These are phyloP conservation scores for Diglossa cyanea DNA, from an alignment of 2,797 vertebrate species.

Conservation along the genomic window DNA sequence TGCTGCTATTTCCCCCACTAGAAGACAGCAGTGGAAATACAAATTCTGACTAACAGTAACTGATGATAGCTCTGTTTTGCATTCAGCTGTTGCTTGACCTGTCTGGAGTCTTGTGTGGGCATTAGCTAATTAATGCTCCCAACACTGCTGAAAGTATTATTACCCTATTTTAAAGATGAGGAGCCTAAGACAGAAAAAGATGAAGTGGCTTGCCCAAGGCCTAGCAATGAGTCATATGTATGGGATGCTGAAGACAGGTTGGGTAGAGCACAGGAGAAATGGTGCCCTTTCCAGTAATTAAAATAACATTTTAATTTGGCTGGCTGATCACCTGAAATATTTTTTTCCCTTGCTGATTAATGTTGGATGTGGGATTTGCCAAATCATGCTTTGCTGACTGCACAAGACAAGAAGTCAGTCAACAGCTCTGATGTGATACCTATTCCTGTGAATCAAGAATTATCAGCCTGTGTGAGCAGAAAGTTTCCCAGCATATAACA, in stretches of 20 bases:
- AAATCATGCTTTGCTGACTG: background rate
- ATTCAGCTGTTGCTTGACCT: conserved; percentile 21
- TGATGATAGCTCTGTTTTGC: conserved; percentile 27
- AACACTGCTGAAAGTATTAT: conserved; percentile 27
- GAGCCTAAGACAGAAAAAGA: conserved; percentile 30
- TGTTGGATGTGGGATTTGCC: background rate
- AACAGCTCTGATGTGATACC: background rate
- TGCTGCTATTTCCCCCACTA: background rate
- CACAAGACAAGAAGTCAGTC: background rate
- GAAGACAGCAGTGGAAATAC: conserved; percentile 11
- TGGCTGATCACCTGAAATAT: background rate
- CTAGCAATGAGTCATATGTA: conserved; percentile 40
- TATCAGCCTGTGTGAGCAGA: background rate
- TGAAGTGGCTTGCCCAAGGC: conserved; percentile 43
- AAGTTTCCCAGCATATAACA: background rate
- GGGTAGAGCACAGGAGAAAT: conserved; percentile 1
- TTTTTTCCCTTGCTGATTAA: background rate
- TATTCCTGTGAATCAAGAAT: background rate
- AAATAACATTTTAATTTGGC: background rate
- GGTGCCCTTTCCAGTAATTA: conserved; percentile 3
- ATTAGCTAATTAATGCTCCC: conserved; percentile 54
- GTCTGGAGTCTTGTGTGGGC: conserved; percentile 44
- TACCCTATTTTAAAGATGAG: conserved; percentile 23
- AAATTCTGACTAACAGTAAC: conserved; percentile 63
- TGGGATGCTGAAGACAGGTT: conserved; percentile 40